Evolutionary conservation across 2,888 invertebrate genomes (phyloP).

Genomic region (Cheilosia variabilis): DNA sequence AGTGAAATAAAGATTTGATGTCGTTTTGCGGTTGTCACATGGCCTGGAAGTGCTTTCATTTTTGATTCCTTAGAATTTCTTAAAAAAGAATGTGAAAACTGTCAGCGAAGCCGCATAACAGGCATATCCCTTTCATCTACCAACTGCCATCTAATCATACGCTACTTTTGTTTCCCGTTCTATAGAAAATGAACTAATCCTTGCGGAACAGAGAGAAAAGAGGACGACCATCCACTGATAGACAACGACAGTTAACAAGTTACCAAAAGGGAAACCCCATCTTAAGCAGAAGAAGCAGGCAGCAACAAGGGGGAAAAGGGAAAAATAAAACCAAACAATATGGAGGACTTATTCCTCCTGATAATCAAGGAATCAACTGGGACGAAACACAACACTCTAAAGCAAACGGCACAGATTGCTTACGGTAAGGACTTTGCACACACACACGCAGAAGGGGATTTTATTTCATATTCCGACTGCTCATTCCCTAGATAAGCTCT

Average conservation of each 20-base stretch:
- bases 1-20: constrained; percentile 59
- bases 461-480: constrained; percentile 84
- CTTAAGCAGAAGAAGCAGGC: constrained; percentile 21
- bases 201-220: constrained; percentile 14
- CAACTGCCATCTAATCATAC: constrained; percentile 58
- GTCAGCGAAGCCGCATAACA: constrained; percentile 48
- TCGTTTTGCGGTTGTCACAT: constrained; percentile 58
- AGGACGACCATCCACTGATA: constrained; percentile 13
- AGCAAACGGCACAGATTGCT: constrained; percentile 94
- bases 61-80: constrained; percentile 42
- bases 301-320: background rate
- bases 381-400: constrained; percentile 88
- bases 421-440: constrained; percentile 86
- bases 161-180: constrained; percentile 18
- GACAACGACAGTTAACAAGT: constrained; percentile 58
- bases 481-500: constrained; percentile 88
- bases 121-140: constrained; percentile 18
- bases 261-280: constrained; percentile 30
- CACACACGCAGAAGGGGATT: constrained; percentile 26
- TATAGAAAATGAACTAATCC: constrained; percentile 73
- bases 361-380: constrained; percentile 93
- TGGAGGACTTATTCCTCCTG: constrained; percentile 95
- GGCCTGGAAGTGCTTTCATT: constrained; percentile 61
- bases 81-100: background rate
- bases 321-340: constrained; percentile 80